A percentile compares a stretch with the other conserved stretches of the same genome.
These are phyloP conservation scores for Pocillopora verrucosa DNA, from an alignment of 64 coral and sea anemone genomes.

Conservation along the genomic window DNA sequence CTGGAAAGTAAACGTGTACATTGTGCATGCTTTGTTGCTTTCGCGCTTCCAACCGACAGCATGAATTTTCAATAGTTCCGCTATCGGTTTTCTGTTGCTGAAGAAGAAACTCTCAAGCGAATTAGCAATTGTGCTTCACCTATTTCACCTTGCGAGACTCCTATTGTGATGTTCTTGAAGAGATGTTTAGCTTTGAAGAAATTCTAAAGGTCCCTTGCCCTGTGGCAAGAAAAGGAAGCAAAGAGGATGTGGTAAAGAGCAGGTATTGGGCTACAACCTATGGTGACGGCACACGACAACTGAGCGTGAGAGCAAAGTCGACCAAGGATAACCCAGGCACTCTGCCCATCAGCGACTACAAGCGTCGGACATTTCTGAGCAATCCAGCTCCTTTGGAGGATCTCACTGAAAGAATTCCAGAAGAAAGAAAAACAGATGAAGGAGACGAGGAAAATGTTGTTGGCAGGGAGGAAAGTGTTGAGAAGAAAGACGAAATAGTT, in stretches of 20 bases:
- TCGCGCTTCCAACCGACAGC: too few species aligned
- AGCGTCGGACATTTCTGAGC: slow-evolving; percentile 2
- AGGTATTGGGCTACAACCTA: slow-evolving; percentile 39
- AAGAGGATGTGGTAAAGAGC: slow-evolving; percentile 46
- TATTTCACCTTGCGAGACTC: slow-evolving; percentile 25
- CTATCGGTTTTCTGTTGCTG: background rate
- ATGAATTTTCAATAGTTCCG: background rate
- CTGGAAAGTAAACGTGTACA: too few species aligned
- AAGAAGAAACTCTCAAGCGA: slow-evolving; percentile 11
- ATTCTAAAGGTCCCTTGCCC: slow-evolving; percentile 29
- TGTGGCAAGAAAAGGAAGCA: slow-evolving; percentile 43
- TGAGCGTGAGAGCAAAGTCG: slow-evolving; percentile 33
- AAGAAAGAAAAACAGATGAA: slow-evolving; percentile 25
- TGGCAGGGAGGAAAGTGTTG: slow-evolving; percentile 17
- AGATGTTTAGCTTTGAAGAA: slow-evolving; percentile 14
- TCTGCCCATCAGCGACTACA: slow-evolving; percentile 35
- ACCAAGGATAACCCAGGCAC: slow-evolving; percentile 51
- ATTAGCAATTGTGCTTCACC: slow-evolving; percentile 33
- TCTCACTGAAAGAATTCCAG: slow-evolving; percentile 15
- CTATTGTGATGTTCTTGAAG: slow-evolving; percentile 32
- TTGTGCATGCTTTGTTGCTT: too few species aligned
- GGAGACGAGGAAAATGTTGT: background rate
- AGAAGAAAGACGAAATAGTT: slow-evolving; percentile 23
- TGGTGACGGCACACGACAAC: slow-evolving; percentile 27
- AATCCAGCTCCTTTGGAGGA: slow-evolving; percentile 40